Conservation (phyloP, 2,888 invertebrate species). For the Chironomus tentans region DNA sequence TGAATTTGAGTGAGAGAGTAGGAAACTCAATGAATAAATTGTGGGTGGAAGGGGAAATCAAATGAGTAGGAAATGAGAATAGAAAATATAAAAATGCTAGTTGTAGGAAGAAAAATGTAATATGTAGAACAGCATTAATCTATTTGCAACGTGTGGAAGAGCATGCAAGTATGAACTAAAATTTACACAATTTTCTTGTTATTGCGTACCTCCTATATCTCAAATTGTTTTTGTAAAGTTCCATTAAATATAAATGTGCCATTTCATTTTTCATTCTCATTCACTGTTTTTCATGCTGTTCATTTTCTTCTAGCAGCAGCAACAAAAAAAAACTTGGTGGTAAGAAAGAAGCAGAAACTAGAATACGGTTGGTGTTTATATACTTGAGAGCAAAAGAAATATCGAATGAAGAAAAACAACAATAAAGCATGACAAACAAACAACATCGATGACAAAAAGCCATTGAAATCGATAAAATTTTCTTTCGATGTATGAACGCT, state of each 20-base stretch:
- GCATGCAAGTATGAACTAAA: not conserved
- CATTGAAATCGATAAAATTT: not conserved
- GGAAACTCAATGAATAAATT: not conserved
- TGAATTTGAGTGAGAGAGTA: not conserved
- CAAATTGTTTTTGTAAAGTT: no score
- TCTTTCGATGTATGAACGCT: not conserved
- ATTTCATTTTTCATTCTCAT: no score
- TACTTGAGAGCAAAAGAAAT: not conserved
- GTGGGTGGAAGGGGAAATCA: not conserved
- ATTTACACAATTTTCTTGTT: not conserved
- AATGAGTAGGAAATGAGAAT: not conserved
- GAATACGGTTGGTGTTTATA: not conserved
- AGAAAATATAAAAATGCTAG: not conserved
- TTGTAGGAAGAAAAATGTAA: not conserved
- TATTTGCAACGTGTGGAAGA: not conserved
- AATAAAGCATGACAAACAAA: not conserved
- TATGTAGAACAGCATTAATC: not conserved
- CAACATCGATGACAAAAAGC: not conserved
- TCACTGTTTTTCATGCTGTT: not conserved
- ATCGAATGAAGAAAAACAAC: not conserved
- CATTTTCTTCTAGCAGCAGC: not conserved
- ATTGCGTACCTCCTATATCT: no score
- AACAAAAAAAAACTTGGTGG: no score
- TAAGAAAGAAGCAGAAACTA: not conserved
- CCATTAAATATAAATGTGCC: no score